Conservation (phyloP, 2,888 invertebrate genomes). For the Platypus cylindrus region DNA sequence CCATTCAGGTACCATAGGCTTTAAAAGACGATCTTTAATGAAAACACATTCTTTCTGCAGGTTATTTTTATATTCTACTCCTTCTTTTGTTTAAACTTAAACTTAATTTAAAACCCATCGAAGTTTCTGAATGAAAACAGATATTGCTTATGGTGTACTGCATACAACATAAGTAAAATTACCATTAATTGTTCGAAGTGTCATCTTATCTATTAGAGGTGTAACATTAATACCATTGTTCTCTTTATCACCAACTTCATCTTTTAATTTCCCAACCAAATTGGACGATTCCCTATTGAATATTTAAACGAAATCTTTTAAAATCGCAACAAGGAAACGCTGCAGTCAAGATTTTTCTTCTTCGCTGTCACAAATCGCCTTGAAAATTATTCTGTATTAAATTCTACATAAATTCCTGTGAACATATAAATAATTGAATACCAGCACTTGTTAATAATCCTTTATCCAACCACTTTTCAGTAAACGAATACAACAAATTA, state of each 20-base stretch:
- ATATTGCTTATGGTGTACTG: no score
- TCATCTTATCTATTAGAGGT: slow-evolving; percentile 37
- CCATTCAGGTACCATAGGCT: slow-evolving; percentile 22
- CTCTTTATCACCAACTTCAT: no score
- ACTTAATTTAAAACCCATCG: slow-evolving; percentile 21
- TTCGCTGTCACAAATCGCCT: slow-evolving; percentile 16
- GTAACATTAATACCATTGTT: slow-evolving; percentile 37
- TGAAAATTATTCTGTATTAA: slow-evolving; percentile 1
- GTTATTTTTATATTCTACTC: slow-evolving; percentile 18
- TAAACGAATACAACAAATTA: slow-evolving; percentile 4
- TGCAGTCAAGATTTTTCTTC: slow-evolving; percentile 19
- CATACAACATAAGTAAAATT: no score
- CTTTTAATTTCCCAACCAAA: slow-evolving; percentile 7
- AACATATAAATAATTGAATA: not conserved
- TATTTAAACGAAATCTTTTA: slow-evolving; percentile 14
- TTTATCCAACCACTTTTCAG: slow-evolving; percentile 14
- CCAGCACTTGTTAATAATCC: slow-evolving; percentile 16
- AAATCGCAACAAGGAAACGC: slow-evolving; percentile 19
- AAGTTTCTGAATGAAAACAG: slow-evolving; percentile 22
- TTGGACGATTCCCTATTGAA: slow-evolving; percentile 14
- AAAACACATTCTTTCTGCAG: slow-evolving; percentile 20
- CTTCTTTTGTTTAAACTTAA: slow-evolving; percentile 16
- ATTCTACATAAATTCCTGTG: not conserved
- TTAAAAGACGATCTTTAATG: slow-evolving; percentile 16
- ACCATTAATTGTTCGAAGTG: slow-evolving; percentile 45